Evolutionary conservation across 2,797 vertebrate genomes (phyloP), one percentile per base, ranked within the genome.

Genomic region (Intellagama lesueurii): DNA sequence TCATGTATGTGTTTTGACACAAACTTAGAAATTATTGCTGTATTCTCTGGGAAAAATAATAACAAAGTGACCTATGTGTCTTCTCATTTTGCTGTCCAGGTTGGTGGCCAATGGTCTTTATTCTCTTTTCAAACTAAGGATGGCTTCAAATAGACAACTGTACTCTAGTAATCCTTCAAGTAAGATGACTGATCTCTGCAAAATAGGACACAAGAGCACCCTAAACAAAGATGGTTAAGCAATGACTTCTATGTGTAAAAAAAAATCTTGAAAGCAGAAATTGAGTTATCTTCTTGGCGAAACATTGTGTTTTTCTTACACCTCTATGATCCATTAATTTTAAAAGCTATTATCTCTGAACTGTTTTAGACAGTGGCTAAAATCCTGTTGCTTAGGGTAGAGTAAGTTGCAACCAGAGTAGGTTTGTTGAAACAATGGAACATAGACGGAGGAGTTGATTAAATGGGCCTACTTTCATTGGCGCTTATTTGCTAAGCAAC

Each of bases 261-360:
- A 68, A 70, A 40, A 92, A 26, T 82, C 40, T 2, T 72, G 7
- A 87, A 44, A 8, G 16, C 77, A 87, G 56, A 0, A 35, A 89
- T 94, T 91, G 90, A 87, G 72, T 73, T 85, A 7, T 49, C 11
- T 86, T n/a, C 40, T 19, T 78, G 80, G 40, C 32, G n/a, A 69
- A 56, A n/a, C 60, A 56, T 56, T 56, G 19, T 64, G 19, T 64
- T 64, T 64, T 64, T 22, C 60, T 64, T 92, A 49, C 91, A 87
- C 30, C 79, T 93, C 66, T 68, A 47, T 75, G 40, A 88, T 44
- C 1, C 72, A 5, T 44, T 35, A 60, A 17, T 14, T 35, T 40
- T 35, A 81, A 70, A 72, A 77, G 77, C 35, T 22, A 35, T 47
- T 4, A 83, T 24, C 19, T 30, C 24, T 60, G 32, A 70, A 5